Conservation (phyloP, 2,113 vertebrate genomes). For the Laticauda laticaudata region DNA sequence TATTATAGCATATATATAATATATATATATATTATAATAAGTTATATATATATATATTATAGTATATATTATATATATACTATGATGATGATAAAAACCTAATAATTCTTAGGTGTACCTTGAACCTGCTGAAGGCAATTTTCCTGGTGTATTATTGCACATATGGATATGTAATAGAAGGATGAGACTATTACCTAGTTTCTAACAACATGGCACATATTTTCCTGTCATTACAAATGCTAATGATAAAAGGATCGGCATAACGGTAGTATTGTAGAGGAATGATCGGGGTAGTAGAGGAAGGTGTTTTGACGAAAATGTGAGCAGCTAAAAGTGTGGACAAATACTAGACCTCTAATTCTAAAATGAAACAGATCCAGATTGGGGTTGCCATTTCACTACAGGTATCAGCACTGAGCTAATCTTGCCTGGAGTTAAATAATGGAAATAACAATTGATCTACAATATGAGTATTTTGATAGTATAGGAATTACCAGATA, state of each 20-base stretch:
- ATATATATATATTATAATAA: too few relatives aligned
- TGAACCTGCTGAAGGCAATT: too few relatives aligned
- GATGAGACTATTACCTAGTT: too few relatives aligned
- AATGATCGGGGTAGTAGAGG: background rate
- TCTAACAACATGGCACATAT: too few relatives aligned
- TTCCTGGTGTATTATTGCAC: too few relatives aligned
- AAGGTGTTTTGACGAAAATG: background rate
- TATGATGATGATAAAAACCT: too few relatives aligned
- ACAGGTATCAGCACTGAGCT: background rate
- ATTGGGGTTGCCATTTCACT: background rate
- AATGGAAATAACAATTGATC: background rate
- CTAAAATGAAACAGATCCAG: background rate
- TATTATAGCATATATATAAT: background rate
- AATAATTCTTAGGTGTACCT: background rate
- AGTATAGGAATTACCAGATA: background rate
- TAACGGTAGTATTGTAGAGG: too few relatives aligned
- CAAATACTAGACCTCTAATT: background rate
- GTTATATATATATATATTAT: background rate
- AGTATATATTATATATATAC: too few relatives aligned
- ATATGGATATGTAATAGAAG: too few relatives aligned
- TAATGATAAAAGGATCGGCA: too few relatives aligned
- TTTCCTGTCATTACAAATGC: background rate
- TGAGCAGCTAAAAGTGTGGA: background rate
- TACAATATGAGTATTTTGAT: background rate
- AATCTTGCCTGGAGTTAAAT: background rate